Conservation (phyloP, 1,140 invertebrate species). For the Matsumurasca onukii region DNA sequence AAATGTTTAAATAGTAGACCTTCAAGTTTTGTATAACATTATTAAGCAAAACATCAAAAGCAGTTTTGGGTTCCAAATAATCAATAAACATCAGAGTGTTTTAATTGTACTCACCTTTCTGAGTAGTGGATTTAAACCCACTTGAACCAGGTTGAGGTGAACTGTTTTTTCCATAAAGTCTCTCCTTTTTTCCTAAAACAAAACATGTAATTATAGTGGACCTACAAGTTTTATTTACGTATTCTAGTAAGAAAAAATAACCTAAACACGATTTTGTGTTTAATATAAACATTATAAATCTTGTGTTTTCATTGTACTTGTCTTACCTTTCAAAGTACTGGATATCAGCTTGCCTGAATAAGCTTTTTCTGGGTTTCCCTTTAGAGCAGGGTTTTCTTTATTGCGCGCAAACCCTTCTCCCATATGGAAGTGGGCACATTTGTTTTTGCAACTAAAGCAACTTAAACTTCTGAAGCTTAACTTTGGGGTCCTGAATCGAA, state of each 20-base stretch:
- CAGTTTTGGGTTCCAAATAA: background rate
- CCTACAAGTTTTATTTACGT: background rate
- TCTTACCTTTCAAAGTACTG: background rate
- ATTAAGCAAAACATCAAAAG: background rate
- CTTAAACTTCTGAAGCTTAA: background rate
- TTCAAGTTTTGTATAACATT: background rate
- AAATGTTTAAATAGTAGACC: background rate
- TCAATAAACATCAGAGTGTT: background rate
- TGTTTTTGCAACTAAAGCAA: conserved; percentile 8
- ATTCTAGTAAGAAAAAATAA: background rate
- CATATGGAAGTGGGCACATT: conserved; percentile 6
- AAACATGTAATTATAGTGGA: too few species aligned
- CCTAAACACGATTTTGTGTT: background rate
- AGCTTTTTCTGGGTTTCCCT: background rate
- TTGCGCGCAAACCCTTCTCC: conserved; percentile 8
- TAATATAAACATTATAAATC: background rate
- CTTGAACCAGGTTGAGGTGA: background rate
- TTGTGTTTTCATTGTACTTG: background rate
- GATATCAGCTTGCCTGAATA: background rate
- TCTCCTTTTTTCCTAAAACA: too few species aligned
- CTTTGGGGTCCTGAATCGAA: background rate
- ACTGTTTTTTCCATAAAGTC: too few species aligned
- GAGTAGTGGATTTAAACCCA: background rate
- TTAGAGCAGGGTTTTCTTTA: background rate
- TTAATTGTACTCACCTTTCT: background rate